phyloP scores from a whole-genome alignment of 2,113 vertebrate species.

The Megalops atlanticus region DNA sequence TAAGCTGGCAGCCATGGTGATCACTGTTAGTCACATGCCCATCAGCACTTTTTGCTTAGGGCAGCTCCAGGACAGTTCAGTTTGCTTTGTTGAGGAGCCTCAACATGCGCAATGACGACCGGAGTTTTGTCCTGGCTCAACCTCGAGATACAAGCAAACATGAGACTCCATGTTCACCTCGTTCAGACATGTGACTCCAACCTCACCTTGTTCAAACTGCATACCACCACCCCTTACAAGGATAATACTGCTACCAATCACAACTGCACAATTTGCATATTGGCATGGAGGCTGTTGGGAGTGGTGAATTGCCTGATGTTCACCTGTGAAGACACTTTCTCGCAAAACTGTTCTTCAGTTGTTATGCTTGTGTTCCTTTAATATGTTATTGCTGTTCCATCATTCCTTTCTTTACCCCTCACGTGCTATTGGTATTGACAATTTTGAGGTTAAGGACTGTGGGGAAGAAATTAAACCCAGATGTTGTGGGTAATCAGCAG shows the following conservation, averaged over 20 bases:
- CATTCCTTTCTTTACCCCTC: too few relatives aligned
- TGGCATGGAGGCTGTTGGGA: too few relatives aligned
- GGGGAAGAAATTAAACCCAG: neutral
- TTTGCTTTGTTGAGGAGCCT: neutral
- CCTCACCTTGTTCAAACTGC: too few relatives aligned
- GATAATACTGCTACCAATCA: neutral
- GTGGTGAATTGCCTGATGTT: too few relatives aligned
- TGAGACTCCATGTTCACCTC: too few relatives aligned
- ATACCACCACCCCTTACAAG: neutral
- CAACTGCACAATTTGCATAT: neutral
- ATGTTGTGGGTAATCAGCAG: neutral
- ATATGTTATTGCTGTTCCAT: neutral
- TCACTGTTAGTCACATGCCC: too few relatives aligned
- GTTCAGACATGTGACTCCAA: too few relatives aligned
- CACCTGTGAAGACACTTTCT: neutral
- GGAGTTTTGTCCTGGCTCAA: too few relatives aligned
- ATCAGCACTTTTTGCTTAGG: neutral
- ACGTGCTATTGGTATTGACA: neutral
- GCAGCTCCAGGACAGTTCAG: neutral
- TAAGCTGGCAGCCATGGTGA: neutral
- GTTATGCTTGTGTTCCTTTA: neutral
- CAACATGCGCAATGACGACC: neutral
- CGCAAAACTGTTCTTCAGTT: neutral
- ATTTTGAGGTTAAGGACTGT: neutral
- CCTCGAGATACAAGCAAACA: too few relatives aligned